A percentile compares a stretch with the other conserved stretches of the same genome.
These are phyloP conservation scores for Iphiclides podalirius DNA, from an alignment of 2,888 invertebrate species.

Conservation along the genomic window DNA sequence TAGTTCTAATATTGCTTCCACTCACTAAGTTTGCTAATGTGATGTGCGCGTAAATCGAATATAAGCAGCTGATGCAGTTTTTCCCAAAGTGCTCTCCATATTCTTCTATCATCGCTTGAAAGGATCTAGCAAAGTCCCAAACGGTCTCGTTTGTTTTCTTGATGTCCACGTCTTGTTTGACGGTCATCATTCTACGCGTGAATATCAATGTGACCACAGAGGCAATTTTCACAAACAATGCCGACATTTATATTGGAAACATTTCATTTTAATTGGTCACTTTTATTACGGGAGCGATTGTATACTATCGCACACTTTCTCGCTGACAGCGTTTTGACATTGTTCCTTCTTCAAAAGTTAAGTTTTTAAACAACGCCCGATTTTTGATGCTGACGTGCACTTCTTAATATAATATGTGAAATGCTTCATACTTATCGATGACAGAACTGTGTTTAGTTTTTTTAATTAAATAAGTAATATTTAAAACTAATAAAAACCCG, in stretches of 20 bases:
- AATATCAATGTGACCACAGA: conserved; percentile 32
- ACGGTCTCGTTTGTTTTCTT: conserved; percentile 34
- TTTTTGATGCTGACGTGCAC: too few relatives aligned
- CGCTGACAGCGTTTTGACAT: conserved; percentile 6
- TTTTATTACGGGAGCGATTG: not conserved
- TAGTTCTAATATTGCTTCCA: conserved; percentile 20
- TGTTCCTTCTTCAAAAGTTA: conserved; percentile 12
- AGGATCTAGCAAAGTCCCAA: conserved; percentile 33
- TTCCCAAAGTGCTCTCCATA: conserved; percentile 45
- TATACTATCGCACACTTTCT: not conserved
- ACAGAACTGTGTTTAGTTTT: too few relatives aligned
- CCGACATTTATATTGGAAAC: conserved; percentile 36
- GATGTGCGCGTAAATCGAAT: conserved; percentile 45
- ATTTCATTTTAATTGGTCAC: not conserved
- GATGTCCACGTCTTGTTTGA: conserved; percentile 28
- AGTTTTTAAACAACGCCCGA: conserved; percentile 9
- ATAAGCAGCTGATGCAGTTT: conserved; percentile 41
- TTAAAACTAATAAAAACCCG: too few relatives aligned
- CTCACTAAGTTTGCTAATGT: conserved; percentile 53
- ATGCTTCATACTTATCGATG: too few relatives aligned
- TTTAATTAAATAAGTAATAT: too few relatives aligned
- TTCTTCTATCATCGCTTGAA: conserved; percentile 42
- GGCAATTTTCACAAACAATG: conserved; percentile 34
- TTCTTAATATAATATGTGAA: too few relatives aligned
- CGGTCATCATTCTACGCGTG: conserved; percentile 36